phyloP scores from a whole-genome alignment of 2,113 vertebrate genomes.

The Eupsittula cactorum region DNA sequence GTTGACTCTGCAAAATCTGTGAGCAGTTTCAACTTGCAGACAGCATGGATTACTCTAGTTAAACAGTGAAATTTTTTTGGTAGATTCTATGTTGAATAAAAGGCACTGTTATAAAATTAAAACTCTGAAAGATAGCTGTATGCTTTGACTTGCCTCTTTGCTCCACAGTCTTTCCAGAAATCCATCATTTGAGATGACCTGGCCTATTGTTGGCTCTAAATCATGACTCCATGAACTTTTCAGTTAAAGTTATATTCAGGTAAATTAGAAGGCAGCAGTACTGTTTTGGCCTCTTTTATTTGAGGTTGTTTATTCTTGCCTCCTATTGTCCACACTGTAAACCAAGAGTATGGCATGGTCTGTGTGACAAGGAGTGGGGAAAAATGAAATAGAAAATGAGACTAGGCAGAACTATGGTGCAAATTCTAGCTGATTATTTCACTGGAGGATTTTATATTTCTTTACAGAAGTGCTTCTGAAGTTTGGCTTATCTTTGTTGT shows the following conservation, averaged over 20 bases:
- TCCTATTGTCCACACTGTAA: not conserved
- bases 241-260: not conserved
- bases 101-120: not conserved
- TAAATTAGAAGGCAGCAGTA: not conserved
- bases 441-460: not conserved
- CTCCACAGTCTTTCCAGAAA: not conserved
- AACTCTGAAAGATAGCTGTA: not conserved
- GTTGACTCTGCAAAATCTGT: conserved; percentile 12
- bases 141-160: not conserved
- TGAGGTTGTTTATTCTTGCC: not conserved
- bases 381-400: not conserved
- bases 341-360: accelerated
- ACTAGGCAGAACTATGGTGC: not conserved
- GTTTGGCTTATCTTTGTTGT: not conserved
- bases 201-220: not conserved
- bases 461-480: not conserved
- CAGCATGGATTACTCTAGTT: not conserved
- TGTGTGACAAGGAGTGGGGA: not conserved
- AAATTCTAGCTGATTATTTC: not conserved
- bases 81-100: not conserved
- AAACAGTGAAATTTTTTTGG: not conserved
- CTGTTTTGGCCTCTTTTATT: not conserved
- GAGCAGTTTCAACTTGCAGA: not conserved
- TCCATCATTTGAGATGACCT: not conserved
- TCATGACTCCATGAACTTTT: not conserved